phyloP scores from a whole-genome alignment of 2,888 invertebrate genomes.

The Shargacucullia verbasci region DNA sequence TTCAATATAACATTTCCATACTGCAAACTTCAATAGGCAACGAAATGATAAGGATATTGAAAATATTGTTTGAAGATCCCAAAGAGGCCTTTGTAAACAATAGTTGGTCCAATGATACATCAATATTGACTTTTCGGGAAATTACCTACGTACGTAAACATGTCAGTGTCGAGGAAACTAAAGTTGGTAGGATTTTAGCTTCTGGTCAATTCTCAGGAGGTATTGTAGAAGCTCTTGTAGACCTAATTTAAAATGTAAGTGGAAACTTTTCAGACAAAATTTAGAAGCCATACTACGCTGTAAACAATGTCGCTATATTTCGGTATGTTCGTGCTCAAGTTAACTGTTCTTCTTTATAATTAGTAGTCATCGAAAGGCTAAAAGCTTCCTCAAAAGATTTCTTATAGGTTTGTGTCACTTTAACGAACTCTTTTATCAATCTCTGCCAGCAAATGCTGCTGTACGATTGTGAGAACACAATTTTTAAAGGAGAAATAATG shows the following conservation, averaged over 20 bases:
- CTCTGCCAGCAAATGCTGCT: not conserved
- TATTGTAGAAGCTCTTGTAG: slow-evolving; percentile 9
- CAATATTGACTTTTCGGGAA: slow-evolving; percentile 37
- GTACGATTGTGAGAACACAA: slow-evolving; percentile 5
- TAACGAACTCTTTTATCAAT: no score
- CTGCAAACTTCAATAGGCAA: slow-evolving; percentile 16
- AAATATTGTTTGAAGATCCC: slow-evolving; percentile 25
- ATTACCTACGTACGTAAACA: slow-evolving; percentile 33
- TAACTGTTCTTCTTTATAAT: no score
- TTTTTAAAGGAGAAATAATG: slow-evolving; percentile 27
- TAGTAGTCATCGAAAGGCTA: no score
- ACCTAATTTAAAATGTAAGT: slow-evolving; percentile 14
- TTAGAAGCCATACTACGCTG: not conserved
- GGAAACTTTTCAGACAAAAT: slow-evolving; percentile 1
- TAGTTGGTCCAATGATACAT: slow-evolving; percentile 27
- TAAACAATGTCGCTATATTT: not conserved
- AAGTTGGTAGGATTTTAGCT: slow-evolving; percentile 32
- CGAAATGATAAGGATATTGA: slow-evolving; percentile 29
- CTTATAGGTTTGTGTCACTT: no score
- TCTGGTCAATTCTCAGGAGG: slow-evolving; percentile 29
- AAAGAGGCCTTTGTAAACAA: slow-evolving; percentile 23
- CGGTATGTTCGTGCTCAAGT: no score
- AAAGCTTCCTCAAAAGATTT: no score
- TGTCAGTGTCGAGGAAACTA: slow-evolving; percentile 35
- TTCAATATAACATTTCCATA: not conserved